A percentile compares a stretch with the other conserved stretches of the same genome.
These are phyloP conservation scores for Pseudomyrmex flavicornis DNA, from an alignment of 1,140 invertebrate species.

Conservation along the genomic window DNA sequence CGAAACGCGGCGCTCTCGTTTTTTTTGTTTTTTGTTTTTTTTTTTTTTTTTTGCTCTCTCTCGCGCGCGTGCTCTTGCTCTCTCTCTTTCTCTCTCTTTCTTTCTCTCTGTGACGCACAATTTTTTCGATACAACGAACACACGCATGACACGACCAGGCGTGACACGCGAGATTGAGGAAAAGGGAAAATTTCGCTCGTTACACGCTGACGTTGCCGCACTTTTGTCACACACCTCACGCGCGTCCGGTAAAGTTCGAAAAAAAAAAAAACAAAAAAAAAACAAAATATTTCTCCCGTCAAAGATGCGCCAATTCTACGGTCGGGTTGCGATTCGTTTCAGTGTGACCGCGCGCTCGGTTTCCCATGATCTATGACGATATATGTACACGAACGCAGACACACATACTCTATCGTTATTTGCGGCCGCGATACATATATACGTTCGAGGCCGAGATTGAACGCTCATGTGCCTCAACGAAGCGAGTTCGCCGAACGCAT, in stretches of 20 bases:
- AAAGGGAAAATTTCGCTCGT: constrained; percentile 53
- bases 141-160: not conserved
- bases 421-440: not conserved
- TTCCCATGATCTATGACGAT: constrained; percentile 7
- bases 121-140: not conserved
- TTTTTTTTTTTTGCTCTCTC: not conserved
- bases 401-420: not conserved
- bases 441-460: not conserved
- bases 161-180: constrained; percentile 19
- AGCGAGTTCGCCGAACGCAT: not conserved
- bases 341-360: not conserved
- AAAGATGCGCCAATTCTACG: constrained; percentile 13
- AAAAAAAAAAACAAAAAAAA: constrained; percentile 27
- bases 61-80: not conserved
- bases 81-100: too few relatives aligned
- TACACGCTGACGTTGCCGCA: constrained; percentile 49
- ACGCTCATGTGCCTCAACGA: not conserved
- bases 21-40: not conserved
- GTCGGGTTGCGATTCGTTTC: constrained; percentile 1
- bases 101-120: not conserved
- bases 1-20: constrained; percentile 20
- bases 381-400: not conserved
- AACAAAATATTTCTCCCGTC: not conserved
- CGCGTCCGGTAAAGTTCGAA: not conserved
- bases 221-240: constrained; percentile 55